Percentiles rank a stretch among this genome's conserved stretches.
phyloP scores from a whole-genome alignment of 2,113 vertebrate species.

The Eretmochelys imbricata region DNA sequence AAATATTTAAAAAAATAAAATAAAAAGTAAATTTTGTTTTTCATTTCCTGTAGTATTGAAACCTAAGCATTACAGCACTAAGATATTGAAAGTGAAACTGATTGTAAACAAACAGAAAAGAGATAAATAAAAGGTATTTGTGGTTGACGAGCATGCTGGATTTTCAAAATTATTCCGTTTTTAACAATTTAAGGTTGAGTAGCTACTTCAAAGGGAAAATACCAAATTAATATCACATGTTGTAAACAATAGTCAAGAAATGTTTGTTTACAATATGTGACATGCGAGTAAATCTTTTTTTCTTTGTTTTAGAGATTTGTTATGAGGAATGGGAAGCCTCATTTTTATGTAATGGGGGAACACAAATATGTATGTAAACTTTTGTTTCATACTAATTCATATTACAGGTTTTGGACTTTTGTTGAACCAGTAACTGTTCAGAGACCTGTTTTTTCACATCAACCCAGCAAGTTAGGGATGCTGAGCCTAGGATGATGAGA shows the following conservation, averaged over 20 bases:
- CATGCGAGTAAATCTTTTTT: not conserved
- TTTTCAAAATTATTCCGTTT: not conserved
- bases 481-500: not conserved
- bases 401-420: too few relatives aligned
- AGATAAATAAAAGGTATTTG: not conserved
- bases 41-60: not conserved
- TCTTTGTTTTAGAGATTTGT: not conserved
- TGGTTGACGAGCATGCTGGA: not conserved
- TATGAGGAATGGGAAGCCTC: not conserved
- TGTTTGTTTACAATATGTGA: not conserved
- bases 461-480: not conserved
- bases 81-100: not conserved
- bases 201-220: not conserved
- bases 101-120: not conserved
- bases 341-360: not conserved
- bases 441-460: not conserved
- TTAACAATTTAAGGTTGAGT: not conserved
- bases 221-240: not conserved
- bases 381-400: not conserved
- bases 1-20: not conserved
- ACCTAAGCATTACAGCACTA: not conserved
- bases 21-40: not conserved
- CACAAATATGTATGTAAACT: not conserved
- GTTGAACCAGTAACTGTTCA: too few relatives aligned
- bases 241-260: not conserved